These are phyloP conservation scores for Ashinkailepas kermadecensis DNA, from an alignment of 2,888 invertebrate genomes.

Conservation along the genomic window DNA sequence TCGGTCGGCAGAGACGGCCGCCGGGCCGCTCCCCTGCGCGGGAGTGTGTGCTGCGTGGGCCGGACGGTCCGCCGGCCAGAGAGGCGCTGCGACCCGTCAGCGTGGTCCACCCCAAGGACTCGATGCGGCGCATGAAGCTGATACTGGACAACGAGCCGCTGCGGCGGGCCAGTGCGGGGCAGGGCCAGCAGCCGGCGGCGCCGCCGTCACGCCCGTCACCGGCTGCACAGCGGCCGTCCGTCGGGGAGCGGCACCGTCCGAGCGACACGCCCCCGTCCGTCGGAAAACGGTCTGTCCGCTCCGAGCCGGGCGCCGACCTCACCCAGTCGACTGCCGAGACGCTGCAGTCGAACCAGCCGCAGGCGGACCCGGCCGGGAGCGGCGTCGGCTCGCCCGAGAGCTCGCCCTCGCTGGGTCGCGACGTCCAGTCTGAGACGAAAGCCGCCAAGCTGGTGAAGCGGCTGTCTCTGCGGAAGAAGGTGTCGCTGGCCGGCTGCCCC, in stretches of 20 bases:
- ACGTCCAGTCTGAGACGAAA: not conserved
- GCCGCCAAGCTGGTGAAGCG: slow-evolving; percentile 1
- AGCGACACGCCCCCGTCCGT: too few species aligned
- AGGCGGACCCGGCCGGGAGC: too few species aligned
- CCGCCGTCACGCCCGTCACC: not conserved
- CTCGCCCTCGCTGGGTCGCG: not conserved
- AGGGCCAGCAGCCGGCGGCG: not conserved
- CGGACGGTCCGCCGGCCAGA: not conserved
- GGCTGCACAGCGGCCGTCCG: too few species aligned
- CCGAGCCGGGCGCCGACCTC: too few species aligned
- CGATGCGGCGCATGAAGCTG: slow-evolving; percentile 23
- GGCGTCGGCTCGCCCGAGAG: not conserved
- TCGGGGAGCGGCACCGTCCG: too few species aligned
- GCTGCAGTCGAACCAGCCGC: too few species aligned
- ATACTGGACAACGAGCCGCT: not conserved
- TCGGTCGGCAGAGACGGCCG: not conserved
- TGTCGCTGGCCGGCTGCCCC: not conserved
- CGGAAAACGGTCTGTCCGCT: too few species aligned
- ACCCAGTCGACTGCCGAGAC: too few species aligned
- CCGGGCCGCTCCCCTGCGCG: not conserved
- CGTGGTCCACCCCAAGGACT: slow-evolving; percentile 10
- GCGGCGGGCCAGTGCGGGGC: not conserved
- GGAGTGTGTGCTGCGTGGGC: too few species aligned
- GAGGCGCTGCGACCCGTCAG: not conserved
- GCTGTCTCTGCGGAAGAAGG: slow-evolving; percentile 3